Evolutionary conservation across 1,140 invertebrate genomes (phyloP).

Genomic region (Drosophila punjabiensis): DNA sequence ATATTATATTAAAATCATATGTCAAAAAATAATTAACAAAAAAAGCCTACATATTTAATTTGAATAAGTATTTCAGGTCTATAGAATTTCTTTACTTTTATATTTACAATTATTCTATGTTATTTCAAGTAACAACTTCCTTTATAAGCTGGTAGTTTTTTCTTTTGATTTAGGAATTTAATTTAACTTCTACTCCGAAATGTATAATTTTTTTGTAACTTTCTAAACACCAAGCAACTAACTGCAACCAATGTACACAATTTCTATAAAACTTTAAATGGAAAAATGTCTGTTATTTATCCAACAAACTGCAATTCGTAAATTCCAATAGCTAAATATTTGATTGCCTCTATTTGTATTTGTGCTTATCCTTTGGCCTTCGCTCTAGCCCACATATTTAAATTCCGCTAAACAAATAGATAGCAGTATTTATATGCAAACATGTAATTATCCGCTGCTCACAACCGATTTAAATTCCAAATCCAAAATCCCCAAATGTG

Average conservation of each 20-base stretch:
- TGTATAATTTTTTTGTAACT: not conserved
- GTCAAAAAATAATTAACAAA: not conserved
- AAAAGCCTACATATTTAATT: not conserved
- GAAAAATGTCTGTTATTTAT: not conserved
- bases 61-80: not conserved
- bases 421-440: not conserved
- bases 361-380: constrained; percentile 11
- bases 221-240: not conserved
- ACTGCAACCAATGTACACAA: not conserved
- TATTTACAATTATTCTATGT: too few species aligned
- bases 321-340: not conserved
- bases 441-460: constrained; percentile 12
- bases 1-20: not conserved
- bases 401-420: constrained; percentile 10
- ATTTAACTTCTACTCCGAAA: not conserved
- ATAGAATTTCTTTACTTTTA: not conserved
- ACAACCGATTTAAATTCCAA: constrained; percentile 9
- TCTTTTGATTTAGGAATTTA: not conserved
- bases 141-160: too few species aligned
- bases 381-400: constrained; percentile 3
- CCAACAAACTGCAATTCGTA: not conserved
- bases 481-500: not conserved
- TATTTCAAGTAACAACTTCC: too few species aligned
- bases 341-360: not conserved
- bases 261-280: not conserved